These are phyloP conservation scores for Fragum sueziense DNA, from an alignment of 2,888 invertebrate genomes.

Conservation along the genomic window DNA sequence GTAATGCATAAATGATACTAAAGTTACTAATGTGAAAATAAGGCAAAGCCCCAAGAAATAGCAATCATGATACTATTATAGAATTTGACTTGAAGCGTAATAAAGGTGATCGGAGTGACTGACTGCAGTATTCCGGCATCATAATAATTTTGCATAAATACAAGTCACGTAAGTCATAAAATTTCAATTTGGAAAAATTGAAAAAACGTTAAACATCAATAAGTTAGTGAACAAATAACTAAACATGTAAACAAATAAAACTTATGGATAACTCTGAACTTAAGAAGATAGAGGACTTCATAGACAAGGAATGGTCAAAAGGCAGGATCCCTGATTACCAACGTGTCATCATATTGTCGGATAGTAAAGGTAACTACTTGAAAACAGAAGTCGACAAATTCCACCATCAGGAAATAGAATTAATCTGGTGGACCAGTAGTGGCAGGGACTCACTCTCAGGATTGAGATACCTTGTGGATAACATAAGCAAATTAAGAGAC, in stretches of 20 bases:
- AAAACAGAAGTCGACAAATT: not conserved
- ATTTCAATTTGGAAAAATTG: too few relatives aligned
- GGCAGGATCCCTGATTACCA: not conserved
- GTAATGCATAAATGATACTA: too few relatives aligned
- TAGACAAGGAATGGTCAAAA: not conserved
- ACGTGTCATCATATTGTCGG: not conserved
- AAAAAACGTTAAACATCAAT: not conserved
- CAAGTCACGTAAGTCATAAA: too few relatives aligned
- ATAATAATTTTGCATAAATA: too few relatives aligned
- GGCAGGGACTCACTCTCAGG: not conserved
- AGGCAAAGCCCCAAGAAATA: too few relatives aligned
- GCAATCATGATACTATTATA: too few relatives aligned
- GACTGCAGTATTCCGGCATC: too few relatives aligned
- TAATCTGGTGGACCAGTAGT: not conserved
- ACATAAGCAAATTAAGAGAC: not conserved
- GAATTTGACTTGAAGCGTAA: too few relatives aligned
- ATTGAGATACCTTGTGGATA: not conserved
- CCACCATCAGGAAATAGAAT: not conserved
- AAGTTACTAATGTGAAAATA: too few relatives aligned
- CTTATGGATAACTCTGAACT: not conserved
- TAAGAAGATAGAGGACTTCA: not conserved
- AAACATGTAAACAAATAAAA: too few relatives aligned
- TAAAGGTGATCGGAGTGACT: too few relatives aligned
- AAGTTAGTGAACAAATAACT: not conserved
- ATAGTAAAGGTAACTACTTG: conserved; percentile 22